Evolutionary conservation across 2,113 vertebrate genomes (phyloP).

Genomic region (Centropus unirufus): DNA sequence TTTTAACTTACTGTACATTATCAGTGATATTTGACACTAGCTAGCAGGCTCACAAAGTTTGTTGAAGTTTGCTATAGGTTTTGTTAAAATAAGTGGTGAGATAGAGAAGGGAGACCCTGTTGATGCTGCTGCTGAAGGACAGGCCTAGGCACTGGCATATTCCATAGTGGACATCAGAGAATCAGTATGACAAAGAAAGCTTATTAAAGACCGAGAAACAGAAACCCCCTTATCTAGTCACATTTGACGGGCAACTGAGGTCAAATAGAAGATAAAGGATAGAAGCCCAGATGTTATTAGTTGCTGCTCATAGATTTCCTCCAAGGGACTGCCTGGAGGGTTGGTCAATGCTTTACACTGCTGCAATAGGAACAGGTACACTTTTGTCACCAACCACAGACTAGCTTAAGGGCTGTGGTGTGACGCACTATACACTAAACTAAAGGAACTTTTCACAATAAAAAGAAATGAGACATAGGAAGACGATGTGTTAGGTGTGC

Average conservation of each 20-base stretch:
- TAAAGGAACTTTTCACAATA: background rate
- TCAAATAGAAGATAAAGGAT: background rate
- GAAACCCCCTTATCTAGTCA: background rate
- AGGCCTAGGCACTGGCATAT: background rate
- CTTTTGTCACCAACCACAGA: fast-evolving
- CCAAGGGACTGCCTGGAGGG: background rate
- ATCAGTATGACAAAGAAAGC: background rate
- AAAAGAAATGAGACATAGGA: background rate
- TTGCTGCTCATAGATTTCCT: background rate
- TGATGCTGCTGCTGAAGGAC: background rate
- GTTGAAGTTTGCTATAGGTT: background rate
- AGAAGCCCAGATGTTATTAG: background rate
- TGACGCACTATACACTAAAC: background rate
- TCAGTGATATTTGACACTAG: background rate
- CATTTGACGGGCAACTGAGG: background rate
- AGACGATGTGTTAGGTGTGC: background rate
- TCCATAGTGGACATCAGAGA: background rate
- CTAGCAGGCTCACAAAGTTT: background rate
- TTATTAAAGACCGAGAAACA: background rate
- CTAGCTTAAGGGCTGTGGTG: background rate
- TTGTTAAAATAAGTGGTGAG: background rate
- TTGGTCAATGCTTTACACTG: background rate
- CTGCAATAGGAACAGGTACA: background rate
- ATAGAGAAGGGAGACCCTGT: background rate
- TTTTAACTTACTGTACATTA: background rate